phyloP scores from a whole-genome alignment of 92 coral and sea anemone species.

The Isaurus tuberculatus region DNA sequence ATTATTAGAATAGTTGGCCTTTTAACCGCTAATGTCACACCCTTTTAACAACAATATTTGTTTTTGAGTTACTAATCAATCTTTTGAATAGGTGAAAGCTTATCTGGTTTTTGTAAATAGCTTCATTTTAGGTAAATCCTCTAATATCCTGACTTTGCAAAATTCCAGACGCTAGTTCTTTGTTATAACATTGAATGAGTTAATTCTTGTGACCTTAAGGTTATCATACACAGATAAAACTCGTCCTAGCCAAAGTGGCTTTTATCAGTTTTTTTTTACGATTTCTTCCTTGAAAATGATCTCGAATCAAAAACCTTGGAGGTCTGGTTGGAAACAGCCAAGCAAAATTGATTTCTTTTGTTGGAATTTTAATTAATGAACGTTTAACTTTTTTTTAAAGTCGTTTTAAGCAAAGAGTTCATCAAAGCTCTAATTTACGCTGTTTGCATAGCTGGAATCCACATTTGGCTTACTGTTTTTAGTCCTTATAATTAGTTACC shows the following conservation, averaged over 20 bases:
- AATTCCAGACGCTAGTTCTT: not conserved
- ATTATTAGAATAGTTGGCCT: not conserved
- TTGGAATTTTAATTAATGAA: too few species aligned
- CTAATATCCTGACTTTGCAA: not conserved
- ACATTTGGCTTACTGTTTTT: too few species aligned
- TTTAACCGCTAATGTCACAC: slow-evolving; percentile 33
- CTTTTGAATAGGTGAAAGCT: slow-evolving; percentile 4
- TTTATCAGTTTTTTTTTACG: not conserved
- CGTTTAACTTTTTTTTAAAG: too few species aligned
- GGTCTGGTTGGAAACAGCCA: too few species aligned
- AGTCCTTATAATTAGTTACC: too few species aligned
- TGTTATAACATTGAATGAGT: not conserved
- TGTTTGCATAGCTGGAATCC: too few species aligned
- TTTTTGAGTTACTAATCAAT: slow-evolving; percentile 9
- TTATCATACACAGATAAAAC: not conserved
- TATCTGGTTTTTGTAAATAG: not conserved
- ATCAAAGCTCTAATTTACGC: too few species aligned
- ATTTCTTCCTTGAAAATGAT: not conserved
- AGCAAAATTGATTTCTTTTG: too few species aligned
- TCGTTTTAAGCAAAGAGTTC: too few species aligned
- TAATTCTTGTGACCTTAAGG: not conserved
- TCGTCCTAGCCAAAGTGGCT: not conserved
- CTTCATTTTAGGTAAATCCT: not conserved
- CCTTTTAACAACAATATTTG: slow-evolving; percentile 31
- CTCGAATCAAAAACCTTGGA: not conserved